A percentile compares a stretch with the other conserved stretches of the same genome.
Evolutionary conservation across 2,113 vertebrate species (phyloP).

Genomic region (Pagrus major): DNA sequence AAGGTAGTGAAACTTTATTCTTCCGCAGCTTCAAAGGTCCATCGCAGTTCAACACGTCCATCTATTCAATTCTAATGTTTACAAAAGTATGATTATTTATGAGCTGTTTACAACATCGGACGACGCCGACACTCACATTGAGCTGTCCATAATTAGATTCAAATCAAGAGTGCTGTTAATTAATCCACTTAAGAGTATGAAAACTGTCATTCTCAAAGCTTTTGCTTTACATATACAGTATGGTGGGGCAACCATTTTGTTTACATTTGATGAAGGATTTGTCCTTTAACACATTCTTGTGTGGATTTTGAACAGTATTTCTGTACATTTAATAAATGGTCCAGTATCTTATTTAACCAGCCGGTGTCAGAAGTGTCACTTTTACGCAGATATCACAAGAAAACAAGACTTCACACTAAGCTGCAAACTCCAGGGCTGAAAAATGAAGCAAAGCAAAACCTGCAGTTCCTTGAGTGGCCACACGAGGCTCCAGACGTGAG

Average conservation of each 20-base stretch:
- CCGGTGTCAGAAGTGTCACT: slow-evolving; percentile 62
- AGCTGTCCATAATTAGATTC: slow-evolving; percentile 62
- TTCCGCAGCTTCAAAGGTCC: slow-evolving; percentile 57
- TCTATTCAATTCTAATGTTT: slow-evolving; percentile 67
- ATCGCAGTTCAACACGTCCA: slow-evolving; percentile 49
- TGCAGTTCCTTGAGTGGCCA: too few relatives aligned
- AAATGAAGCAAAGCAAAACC: too few relatives aligned
- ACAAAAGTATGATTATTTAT: slow-evolving; percentile 60
- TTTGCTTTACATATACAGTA: slow-evolving; percentile 52
- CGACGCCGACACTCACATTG: slow-evolving; percentile 59
- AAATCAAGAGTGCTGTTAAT: slow-evolving; percentile 57
- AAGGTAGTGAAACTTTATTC: slow-evolving; percentile 35
- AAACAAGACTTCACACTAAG: too few relatives aligned
- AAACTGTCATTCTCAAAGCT: slow-evolving; percentile 53
- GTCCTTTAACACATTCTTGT: slow-evolving; percentile 70
- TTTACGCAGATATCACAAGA: not conserved
- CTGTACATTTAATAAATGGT: slow-evolving; percentile 85
- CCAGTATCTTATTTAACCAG: slow-evolving; percentile 73
- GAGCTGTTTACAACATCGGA: slow-evolving; percentile 62
- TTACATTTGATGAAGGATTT: slow-evolving; percentile 75
- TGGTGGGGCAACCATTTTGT: slow-evolving; percentile 68
- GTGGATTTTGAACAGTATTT: slow-evolving; percentile 83
- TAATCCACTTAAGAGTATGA: slow-evolving; percentile 37
- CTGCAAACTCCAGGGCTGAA: too few relatives aligned
- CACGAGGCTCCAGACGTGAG: too few relatives aligned